A percentile compares a stretch with the other conserved stretches of the same genome.
These are phyloP conservation scores for Sebastes steindachneri DNA, from an alignment of 2,797 vertebrate genomes.

Conservation along the genomic window DNA sequence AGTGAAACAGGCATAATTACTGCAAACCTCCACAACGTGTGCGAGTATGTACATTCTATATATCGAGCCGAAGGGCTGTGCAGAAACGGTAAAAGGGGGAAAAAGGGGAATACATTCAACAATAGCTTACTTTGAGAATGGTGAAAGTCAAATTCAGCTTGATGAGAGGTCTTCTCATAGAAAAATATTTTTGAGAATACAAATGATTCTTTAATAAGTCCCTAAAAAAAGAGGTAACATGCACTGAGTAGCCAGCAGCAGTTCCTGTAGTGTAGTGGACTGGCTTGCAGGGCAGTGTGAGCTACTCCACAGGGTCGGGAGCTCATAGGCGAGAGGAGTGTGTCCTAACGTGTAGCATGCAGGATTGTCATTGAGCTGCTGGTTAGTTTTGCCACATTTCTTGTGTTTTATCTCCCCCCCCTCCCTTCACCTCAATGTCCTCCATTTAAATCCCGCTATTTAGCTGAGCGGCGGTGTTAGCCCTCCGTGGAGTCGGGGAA, in stretches of 20 bases:
- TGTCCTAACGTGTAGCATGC: slow-evolving; percentile 82
- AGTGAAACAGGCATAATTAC: slow-evolving; percentile 50
- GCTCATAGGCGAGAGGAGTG: slow-evolving; percentile 71
- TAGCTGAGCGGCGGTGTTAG: slow-evolving; percentile 68
- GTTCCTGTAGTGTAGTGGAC: slow-evolving; percentile 57
- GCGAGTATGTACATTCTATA: slow-evolving; percentile 77
- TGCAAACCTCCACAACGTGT: slow-evolving; percentile 47
- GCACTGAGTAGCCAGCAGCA: slow-evolving; percentile 59
- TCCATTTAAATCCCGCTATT: slow-evolving; percentile 32
- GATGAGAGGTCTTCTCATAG: slow-evolving; percentile 56
- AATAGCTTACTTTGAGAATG: slow-evolving; percentile 62
- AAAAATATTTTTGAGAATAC: slow-evolving; percentile 66
- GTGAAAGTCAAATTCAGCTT: slow-evolving; percentile 47
- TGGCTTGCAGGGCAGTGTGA: slow-evolving; percentile 58
- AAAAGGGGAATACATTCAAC: slow-evolving; percentile 78
- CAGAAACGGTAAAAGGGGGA: slow-evolving; percentile 56
- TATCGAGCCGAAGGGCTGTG: slow-evolving; percentile 58
- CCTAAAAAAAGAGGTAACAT: slow-evolving; percentile 62
- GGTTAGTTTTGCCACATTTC: slow-evolving; percentile 72
- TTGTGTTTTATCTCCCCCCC: slow-evolving; percentile 35
- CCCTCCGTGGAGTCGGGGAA: slow-evolving; percentile 89
- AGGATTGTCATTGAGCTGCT: slow-evolving; percentile 85
- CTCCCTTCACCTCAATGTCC: slow-evolving; percentile 58
- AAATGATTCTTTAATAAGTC: slow-evolving; percentile 53
- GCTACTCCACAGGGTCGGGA: slow-evolving; percentile 47